These are phyloP conservation scores for Sycophila texana DNA, from an alignment of 2,888 invertebrate species.

Conservation along the genomic window DNA sequence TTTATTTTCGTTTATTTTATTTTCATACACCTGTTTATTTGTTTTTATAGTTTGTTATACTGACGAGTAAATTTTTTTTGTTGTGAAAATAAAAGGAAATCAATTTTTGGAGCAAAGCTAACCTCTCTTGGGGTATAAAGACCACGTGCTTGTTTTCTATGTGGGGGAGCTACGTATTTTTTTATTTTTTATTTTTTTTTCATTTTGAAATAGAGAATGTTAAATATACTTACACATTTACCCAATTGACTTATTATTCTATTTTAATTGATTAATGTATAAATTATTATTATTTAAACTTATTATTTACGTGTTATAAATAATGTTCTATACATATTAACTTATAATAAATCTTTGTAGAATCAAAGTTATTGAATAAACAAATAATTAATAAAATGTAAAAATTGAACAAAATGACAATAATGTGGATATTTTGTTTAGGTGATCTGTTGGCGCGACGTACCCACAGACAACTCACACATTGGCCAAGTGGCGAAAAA, in stretches of 20 bases:
- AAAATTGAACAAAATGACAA: not conserved
- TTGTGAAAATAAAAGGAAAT: no score
- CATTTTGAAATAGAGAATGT: not conserved
- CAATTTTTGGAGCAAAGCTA: not conserved
- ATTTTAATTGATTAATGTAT: no score
- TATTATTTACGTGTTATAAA: no score
- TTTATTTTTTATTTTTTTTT: no score
- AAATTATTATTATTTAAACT: not conserved
- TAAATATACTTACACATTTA: no score
- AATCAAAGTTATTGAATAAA: no score
- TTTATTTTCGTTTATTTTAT: not conserved
- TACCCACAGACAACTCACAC: conserved; percentile 89
- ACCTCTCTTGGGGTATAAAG: not conserved
- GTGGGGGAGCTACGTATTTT: not conserved
- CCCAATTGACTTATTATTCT: no score
- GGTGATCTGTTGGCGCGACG: conserved; percentile 95
- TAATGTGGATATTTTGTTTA: conserved; percentile 63
- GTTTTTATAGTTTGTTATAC: not conserved
- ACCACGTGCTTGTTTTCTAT: not conserved
- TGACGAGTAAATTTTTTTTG: not conserved
- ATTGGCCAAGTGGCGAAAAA: conserved; percentile 95
- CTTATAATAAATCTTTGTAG: no score
- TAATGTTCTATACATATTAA: no score
- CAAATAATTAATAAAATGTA: not conserved
- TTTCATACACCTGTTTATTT: not conserved